Percentiles rank a stretch among this genome's conserved stretches.
Evolutionary conservation across 2,888 invertebrate species (phyloP).

Genomic region (Aleiodes alternator): DNA sequence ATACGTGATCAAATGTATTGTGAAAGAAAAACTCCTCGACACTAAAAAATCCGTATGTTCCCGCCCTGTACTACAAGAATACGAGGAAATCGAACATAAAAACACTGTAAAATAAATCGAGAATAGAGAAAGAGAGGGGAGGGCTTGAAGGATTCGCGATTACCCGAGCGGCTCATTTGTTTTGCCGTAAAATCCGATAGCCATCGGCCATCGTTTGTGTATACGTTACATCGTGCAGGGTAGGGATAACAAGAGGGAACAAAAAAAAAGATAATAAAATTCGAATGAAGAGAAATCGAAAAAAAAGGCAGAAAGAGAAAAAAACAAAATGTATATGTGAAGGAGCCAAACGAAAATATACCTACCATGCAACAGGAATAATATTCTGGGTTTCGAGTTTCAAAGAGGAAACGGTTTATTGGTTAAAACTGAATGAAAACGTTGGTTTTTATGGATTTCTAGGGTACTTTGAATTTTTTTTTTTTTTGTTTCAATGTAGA

Average conservation of each 20-base stretch:
- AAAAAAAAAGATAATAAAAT: conserved; percentile 5
- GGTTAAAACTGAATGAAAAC: conserved; percentile 26
- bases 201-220: conserved; percentile 52
- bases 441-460: conserved; percentile 4
- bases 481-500: neutral
- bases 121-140: conserved; percentile 40
- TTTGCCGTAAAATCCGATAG: conserved; percentile 66
- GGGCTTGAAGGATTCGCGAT: conserved; percentile 59
- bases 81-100: conserved; percentile 55
- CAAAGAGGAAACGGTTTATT: conserved; percentile 24
- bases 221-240: conserved; percentile 6
- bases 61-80: neutral
- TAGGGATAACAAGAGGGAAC: conserved; percentile 8
- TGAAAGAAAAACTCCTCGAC: conserved; percentile 34
- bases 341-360: conserved; percentile 35
- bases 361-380: conserved; percentile 10
- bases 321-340: neutral
- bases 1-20: conserved; percentile 23
- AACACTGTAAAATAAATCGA: conserved; percentile 59
- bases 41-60: conserved; percentile 46
- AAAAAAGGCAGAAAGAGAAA: too few species aligned
- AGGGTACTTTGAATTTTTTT: neutral
- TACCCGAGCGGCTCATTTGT: conserved; percentile 65
- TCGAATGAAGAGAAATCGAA: neutral
- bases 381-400: conserved; percentile 16